phyloP scores from a whole-genome alignment of 2,797 vertebrate species.

The Neopelma chrysocephalum region DNA sequence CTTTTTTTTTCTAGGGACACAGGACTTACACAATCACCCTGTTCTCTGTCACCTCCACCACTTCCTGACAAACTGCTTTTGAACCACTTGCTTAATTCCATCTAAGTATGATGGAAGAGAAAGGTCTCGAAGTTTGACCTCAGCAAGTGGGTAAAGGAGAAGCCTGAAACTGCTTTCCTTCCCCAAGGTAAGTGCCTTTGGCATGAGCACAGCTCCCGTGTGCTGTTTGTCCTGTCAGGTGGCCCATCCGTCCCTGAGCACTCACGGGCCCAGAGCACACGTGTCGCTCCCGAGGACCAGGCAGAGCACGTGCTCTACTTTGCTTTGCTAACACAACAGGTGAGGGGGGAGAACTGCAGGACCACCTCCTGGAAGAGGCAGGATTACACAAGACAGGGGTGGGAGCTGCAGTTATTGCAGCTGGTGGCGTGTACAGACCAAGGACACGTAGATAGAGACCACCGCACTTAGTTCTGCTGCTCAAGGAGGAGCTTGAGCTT shows the following conservation, averaged over 20 bases:
- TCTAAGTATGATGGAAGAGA: not conserved
- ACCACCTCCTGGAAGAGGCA: accelerated
- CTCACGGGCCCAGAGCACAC: accelerated
- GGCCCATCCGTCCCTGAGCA: not conserved
- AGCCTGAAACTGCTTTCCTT: not conserved
- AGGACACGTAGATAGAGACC: accelerated
- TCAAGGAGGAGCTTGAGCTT: not conserved
- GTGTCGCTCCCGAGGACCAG: accelerated
- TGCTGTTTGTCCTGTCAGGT: not conserved
- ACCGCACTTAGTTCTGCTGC: not conserved
- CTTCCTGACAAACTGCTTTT: not conserved
- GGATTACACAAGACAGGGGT: not conserved
- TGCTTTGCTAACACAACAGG: not conserved
- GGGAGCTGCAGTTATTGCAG: not conserved
- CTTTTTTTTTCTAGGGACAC: not conserved
- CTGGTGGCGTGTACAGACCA: accelerated
- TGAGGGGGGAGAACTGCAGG: not conserved
- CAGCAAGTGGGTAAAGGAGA: not conserved
- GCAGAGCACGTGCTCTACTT: not conserved
- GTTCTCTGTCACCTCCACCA: not conserved
- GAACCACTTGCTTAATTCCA: not conserved
- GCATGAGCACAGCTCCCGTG: accelerated
- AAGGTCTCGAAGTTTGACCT: not conserved
- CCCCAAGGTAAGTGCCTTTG: not conserved
- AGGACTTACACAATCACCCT: not conserved